These are phyloP conservation scores for Planiliza haematocheilus DNA, from an alignment of 2,113 vertebrate genomes.

Conservation along the genomic window DNA sequence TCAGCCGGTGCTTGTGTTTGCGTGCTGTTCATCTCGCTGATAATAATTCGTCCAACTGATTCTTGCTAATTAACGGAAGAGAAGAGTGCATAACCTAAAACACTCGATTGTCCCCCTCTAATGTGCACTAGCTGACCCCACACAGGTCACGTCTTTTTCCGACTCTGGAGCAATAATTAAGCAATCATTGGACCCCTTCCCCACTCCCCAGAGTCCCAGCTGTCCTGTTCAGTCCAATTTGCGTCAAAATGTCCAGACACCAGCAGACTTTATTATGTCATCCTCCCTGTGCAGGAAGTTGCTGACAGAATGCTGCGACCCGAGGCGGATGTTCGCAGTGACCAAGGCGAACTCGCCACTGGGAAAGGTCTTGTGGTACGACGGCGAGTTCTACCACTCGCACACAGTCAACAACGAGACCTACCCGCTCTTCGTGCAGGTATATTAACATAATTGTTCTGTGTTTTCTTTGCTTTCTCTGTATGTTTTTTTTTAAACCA, in stretches of 20 bases:
- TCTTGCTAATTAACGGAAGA: too few relatives aligned
- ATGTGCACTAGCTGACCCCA: too few relatives aligned
- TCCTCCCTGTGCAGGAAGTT: slow-evolving; percentile 84
- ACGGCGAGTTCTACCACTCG: slow-evolving; percentile 93
- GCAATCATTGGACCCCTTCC: too few relatives aligned
- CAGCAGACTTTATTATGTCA: not conserved
- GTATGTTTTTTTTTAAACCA: not conserved
- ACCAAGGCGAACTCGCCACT: slow-evolving; percentile 93
- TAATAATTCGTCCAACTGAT: too few relatives aligned
- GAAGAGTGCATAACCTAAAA: too few relatives aligned
- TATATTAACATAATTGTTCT: slow-evolving; percentile 51
- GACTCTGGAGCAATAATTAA: too few relatives aligned
- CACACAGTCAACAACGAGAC: slow-evolving; percentile 94
- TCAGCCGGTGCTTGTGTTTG: not conserved
- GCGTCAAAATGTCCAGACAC: not conserved
- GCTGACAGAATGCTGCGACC: slow-evolving; percentile 92
- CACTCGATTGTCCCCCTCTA: too few relatives aligned
- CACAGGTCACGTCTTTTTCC: too few relatives aligned
- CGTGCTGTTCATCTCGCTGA: too few relatives aligned
- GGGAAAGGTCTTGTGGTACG: slow-evolving; percentile 96
- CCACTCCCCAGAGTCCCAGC: too few relatives aligned
- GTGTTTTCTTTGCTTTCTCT: not conserved
- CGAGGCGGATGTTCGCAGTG: slow-evolving; percentile 89
- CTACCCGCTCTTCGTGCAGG: slow-evolving; percentile 92
- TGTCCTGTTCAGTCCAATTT: not conserved